Base-by-base conservation (phyloP, 2,113 vertebrate genomes). In the Colistium nudipinnis region DNA sequence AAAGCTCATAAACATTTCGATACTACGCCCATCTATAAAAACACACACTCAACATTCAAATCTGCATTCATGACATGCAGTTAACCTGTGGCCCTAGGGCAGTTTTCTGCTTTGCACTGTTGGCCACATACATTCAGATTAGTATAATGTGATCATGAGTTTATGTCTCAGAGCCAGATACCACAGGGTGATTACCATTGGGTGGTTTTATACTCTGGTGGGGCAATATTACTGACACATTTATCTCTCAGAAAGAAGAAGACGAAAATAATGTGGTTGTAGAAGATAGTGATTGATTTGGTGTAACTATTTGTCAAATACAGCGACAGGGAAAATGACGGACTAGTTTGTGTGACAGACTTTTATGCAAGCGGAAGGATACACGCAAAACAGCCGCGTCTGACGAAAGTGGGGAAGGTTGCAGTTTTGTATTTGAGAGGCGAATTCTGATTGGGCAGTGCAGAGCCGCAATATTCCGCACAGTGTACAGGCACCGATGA, bases 281-380 rank as follows among this genome's bases (percentile, higher is more conserved):
- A 22, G 8, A 14, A 13, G 12, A 27, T 12, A 35, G 17, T 28
- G 6, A 4, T n/a, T 1, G 1, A n/a, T n/a, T n/a, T n/a, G n/a
- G n/a, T n/a, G n/a, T 31, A 31, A 5, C 4, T 31, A 31, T 31
- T 31, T 31, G 30, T 31, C 30, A 31, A 31, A 31, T 31, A 7
- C 4, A 1, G 12, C 4, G 9, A 43, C 47, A 45, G 12, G 35
- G 7, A 49, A 14, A 80, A 13, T 80, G 61, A 0, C 43, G 89
- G 59, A 89, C 89, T 90, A 89, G 4, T 74, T 86, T 93, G 12
- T 76, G 65, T 59, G 73, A 62, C 53, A 92, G 90, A 91, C 82
- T 62, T 88, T 90, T 94, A 55, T 80, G 13, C 0, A 44, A 22
- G 96, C 94, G 97, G 95, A 97, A 91, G 93, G 90, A 93, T 94